Conservation (phyloP, 2,888 invertebrate genomes). For the Abscondita cerata region DNA sequence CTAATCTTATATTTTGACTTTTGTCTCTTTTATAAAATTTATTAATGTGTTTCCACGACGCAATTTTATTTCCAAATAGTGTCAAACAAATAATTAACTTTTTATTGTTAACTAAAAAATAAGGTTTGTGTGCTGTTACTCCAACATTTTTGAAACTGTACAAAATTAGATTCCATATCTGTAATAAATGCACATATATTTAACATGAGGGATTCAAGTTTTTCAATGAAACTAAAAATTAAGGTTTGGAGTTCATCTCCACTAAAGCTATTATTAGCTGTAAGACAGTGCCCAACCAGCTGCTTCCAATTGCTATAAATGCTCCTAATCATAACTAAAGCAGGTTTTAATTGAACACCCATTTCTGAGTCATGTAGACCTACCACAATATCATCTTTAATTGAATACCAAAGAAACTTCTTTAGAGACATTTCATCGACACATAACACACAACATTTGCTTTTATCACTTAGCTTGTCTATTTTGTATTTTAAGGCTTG, state of each 20-base stretch:
- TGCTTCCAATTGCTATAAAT: not conserved
- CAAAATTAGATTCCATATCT: not conserved
- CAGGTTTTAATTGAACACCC: not conserved
- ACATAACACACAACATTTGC: conserved; percentile 10
- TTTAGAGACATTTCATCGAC: conserved; percentile 15
- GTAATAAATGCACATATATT: conserved; percentile 1
- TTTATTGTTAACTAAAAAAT: not conserved
- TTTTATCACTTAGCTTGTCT: conserved; percentile 1
- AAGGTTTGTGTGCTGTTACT: not conserved
- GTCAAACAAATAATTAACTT: conserved; percentile 13
- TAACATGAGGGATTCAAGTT: not conserved
- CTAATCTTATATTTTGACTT: not conserved
- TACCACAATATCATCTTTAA: conserved; percentile 6
- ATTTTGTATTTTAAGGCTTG: conserved; percentile 3
- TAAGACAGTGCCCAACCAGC: not conserved
- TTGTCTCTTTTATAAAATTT: conserved; percentile 35
- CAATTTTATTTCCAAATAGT: conserved; percentile 20
- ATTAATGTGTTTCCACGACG: conserved; percentile 30
- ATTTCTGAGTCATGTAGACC: not conserved
- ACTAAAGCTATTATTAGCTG: conserved; percentile 1
- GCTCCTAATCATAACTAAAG: not conserved
- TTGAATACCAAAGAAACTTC: conserved; percentile 1
- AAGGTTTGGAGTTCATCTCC: not conserved
- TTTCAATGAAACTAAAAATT: not conserved
- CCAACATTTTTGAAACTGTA: not conserved